Conservation (phyloP, 2,888 invertebrate genomes). For the Campoletis raptor region DNA sequence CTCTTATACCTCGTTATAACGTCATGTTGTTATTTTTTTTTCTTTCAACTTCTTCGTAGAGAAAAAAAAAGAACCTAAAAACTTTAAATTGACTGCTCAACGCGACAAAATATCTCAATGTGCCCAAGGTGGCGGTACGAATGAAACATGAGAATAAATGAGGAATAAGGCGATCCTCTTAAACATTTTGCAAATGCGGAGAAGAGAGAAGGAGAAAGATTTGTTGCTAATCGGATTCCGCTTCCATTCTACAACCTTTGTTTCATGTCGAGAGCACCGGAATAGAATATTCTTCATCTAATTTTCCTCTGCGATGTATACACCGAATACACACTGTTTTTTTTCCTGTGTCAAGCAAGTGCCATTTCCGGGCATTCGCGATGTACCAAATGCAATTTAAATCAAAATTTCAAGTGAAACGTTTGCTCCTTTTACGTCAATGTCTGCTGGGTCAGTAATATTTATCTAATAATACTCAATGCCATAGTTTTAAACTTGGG, state of each 20-base stretch:
- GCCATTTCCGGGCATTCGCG: not conserved
- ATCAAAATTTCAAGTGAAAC: not conserved
- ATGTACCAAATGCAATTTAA: not conserved
- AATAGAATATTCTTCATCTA: constrained; percentile 30
- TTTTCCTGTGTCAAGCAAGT: not conserved
- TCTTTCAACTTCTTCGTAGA: not conserved
- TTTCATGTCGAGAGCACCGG: constrained; percentile 14
- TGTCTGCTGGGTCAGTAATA: not conserved
- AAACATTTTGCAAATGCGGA: constrained; percentile 9
- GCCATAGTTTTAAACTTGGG: not conserved
- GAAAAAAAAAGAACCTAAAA: not conserved
- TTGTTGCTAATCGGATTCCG: constrained; percentile 57
- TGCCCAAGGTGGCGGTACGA: not conserved
- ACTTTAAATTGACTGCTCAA: not conserved
- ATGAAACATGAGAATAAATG: not conserved
- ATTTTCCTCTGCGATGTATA: not conserved
- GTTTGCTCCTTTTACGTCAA: too few species aligned
- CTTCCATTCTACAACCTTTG: constrained; percentile 35
- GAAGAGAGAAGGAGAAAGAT: constrained; percentile 31
- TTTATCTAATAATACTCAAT: not conserved
- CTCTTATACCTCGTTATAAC: not conserved
- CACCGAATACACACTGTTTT: not conserved
- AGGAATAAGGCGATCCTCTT: constrained; percentile 4
- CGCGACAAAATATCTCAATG: not conserved
- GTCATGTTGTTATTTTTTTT: not conserved